phyloP scores from a whole-genome alignment of 2,113 vertebrate species.

The Isichthys henryi region DNA sequence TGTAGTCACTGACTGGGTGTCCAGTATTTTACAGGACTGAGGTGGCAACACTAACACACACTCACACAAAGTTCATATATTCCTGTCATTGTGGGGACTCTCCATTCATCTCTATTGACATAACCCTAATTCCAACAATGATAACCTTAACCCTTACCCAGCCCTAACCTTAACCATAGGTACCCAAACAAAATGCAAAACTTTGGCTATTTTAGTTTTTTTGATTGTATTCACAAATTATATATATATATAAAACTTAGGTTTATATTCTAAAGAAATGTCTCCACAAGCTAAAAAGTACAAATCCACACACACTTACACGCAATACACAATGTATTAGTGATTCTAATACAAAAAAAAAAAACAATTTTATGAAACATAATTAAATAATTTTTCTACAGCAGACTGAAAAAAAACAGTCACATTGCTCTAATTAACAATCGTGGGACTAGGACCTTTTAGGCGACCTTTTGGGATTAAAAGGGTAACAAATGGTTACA shows the following conservation, averaged over 20 bases:
- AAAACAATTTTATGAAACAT: neutral
- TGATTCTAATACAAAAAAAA: neutral
- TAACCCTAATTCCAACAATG: neutral
- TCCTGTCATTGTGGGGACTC: neutral
- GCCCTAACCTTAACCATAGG: neutral
- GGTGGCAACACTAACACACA: neutral
- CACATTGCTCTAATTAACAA: neutral
- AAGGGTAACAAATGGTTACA: neutral
- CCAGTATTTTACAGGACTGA: neutral
- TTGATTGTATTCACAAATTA: neutral
- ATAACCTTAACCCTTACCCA: neutral
- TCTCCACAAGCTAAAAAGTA: neutral
- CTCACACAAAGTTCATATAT: neutral
- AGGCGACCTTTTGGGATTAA: neutral
- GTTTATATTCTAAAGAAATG: neutral
- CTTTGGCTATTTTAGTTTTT: neutral
- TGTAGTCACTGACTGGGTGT: neutral
- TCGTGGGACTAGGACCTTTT: neutral
- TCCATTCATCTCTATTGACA: neutral
- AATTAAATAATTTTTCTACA: neutral
- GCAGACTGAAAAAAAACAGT: neutral
- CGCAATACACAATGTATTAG: neutral
- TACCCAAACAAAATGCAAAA: neutral
- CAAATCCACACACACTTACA: neutral
- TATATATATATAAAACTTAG: neutral